A percentile compares a stretch with the other conserved stretches of the same genome.
Conservation (phyloP, 2,888 invertebrate genomes). For the Branchellion lobata region DNA sequence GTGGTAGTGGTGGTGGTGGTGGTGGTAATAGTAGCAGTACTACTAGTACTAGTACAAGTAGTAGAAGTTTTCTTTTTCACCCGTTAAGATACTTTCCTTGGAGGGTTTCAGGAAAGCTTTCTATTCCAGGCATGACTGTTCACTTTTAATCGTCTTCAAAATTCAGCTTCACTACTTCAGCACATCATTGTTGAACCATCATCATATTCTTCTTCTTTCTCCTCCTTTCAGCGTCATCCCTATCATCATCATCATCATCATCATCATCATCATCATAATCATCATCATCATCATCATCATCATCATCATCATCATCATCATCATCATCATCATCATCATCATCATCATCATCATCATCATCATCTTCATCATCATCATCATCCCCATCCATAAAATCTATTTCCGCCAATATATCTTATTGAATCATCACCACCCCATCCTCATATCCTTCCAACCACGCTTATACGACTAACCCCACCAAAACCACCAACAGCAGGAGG, state of each 20-base stretch:
- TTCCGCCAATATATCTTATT: neutral
- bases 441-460: no score
- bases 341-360: neutral
- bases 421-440: neutral
- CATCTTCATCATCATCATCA: neutral
- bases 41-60: no score
- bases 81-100: no score
- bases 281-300: slow-evolving; percentile 29
- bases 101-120: no score
- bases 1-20: no score
- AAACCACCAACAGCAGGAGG: no score
- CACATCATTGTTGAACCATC: neutral
- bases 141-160: neutral
- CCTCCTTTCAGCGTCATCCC: neutral
- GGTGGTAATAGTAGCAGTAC: no score
- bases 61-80: no score
- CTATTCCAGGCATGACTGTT: neutral
- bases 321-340: neutral
- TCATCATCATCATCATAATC: slow-evolving; percentile 36
- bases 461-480: no score
- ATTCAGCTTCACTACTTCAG: neutral
- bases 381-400: neutral
- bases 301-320: slow-evolving; percentile 11
- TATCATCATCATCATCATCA: slow-evolving; percentile 23
- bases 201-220: neutral